Conservation (phyloP, 2,888 invertebrate genomes). For the Timema cristinae region DNA sequence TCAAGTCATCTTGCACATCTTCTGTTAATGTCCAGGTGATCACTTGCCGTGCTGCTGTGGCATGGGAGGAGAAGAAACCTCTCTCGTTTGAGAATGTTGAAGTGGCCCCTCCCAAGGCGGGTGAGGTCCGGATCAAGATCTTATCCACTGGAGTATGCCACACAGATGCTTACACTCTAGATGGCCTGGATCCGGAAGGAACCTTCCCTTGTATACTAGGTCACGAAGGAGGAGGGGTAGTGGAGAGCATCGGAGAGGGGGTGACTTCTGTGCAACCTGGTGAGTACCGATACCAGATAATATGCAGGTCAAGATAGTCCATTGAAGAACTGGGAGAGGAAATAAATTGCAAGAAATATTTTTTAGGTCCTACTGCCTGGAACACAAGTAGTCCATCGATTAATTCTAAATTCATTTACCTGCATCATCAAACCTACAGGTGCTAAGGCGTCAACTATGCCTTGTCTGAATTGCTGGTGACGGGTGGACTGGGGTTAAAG, state of each 20-base stretch:
- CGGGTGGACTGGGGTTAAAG: too few species aligned
- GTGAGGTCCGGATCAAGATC: slow-evolving; percentile 85
- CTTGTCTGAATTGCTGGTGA: too few species aligned
- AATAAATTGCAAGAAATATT: too few species aligned
- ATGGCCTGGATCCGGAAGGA: slow-evolving; percentile 87
- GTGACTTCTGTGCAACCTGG: slow-evolving; percentile 83
- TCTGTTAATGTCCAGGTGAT: slow-evolving; percentile 58
- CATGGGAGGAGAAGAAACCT: slow-evolving; percentile 91
- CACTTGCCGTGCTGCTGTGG: slow-evolving; percentile 91
- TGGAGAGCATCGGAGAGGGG: slow-evolving; percentile 93
- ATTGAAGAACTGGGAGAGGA: too few species aligned
- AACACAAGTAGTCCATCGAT: too few species aligned
- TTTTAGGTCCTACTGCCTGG: too few species aligned
- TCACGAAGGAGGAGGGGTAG: slow-evolving; percentile 94
- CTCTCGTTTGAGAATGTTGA: slow-evolving; percentile 86
- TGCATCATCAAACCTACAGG: too few species aligned
- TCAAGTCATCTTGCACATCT: too few species aligned
- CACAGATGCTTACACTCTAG: slow-evolving; percentile 86
- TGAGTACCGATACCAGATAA: slow-evolving; percentile 28
- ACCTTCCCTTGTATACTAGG: slow-evolving; percentile 90
- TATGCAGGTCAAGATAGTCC: too few species aligned
- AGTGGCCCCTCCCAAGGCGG: slow-evolving; percentile 89
- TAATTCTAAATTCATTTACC: too few species aligned
- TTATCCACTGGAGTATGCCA: slow-evolving; percentile 83
- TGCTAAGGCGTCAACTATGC: too few species aligned